phyloP scores from a whole-genome alignment of 2,888 invertebrate species.

The Drosophila mimica region DNA sequence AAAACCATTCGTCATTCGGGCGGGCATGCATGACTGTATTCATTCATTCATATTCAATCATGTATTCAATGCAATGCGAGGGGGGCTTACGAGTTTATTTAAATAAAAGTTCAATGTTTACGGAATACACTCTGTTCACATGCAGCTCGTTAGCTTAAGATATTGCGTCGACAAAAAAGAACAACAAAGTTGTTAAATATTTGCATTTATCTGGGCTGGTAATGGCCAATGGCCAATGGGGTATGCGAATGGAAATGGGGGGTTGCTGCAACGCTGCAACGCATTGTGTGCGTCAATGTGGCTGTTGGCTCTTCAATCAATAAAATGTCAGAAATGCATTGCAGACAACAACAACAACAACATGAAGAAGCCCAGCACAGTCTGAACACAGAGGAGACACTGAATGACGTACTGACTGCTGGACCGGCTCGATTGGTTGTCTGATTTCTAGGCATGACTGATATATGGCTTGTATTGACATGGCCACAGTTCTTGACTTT shows the following conservation, averaged over 20 bases:
- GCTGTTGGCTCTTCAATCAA: conserved; percentile 77
- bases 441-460: conserved; percentile 74
- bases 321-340: conserved; percentile 79
- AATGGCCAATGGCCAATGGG: conserved; percentile 14
- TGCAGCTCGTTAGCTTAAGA: conserved; percentile 60
- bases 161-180: conserved; percentile 50
- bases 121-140: conserved; percentile 37
- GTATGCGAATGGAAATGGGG: neutral
- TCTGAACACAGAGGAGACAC: conserved; percentile 35
- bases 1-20: conserved; percentile 67
- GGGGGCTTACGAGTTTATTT: conserved; percentile 52
- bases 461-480: conserved; percentile 79
- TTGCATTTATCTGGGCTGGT: conserved; percentile 56
- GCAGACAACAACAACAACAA: conserved; percentile 49
- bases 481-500: conserved; percentile 80
- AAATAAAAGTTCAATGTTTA: conserved; percentile 75
- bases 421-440: conserved; percentile 53
- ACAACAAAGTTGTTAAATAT: conserved; percentile 63
- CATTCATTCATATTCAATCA: conserved; percentile 75
- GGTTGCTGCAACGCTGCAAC: conserved; percentile 22
- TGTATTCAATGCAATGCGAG: conserved; percentile 69
- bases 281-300: conserved; percentile 57
- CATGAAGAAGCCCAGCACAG: neutral
- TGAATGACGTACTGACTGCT: conserved; percentile 72
- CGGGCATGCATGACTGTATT: conserved; percentile 49